Conservation (phyloP, 2,888 invertebrate genomes). For the Pseudococcus longispinus region DNA sequence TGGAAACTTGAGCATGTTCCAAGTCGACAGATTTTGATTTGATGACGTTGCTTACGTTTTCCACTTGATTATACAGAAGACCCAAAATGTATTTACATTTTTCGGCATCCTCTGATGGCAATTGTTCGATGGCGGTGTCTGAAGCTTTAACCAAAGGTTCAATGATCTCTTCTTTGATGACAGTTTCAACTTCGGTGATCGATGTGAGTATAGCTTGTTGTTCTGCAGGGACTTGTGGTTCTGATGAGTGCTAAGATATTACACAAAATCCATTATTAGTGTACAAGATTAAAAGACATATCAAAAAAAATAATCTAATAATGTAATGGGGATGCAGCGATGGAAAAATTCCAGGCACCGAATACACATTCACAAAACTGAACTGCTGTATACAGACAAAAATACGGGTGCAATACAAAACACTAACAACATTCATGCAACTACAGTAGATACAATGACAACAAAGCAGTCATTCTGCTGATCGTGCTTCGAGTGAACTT, state of each 20-base stretch:
- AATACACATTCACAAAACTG: background rate
- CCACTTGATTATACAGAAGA: conserved; percentile 19
- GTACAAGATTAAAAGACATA: too few relatives aligned
- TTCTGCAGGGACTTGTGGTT: conserved; percentile 7
- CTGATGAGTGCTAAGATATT: conserved; percentile 32
- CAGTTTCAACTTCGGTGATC: background rate
- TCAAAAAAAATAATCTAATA: background rate
- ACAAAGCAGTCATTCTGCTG: background rate
- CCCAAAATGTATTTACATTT: conserved; percentile 5
- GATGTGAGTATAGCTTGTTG: conserved; percentile 19
- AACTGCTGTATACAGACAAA: background rate
- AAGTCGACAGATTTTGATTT: background rate
- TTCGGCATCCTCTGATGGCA: background rate
- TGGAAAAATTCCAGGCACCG: background rate
- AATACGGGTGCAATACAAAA: background rate
- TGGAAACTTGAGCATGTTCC: background rate
- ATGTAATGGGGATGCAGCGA: background rate
- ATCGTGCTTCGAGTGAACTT: background rate
- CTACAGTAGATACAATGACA: background rate
- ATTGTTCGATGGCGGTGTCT: background rate
- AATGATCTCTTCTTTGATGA: background rate
- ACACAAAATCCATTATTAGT: background rate
- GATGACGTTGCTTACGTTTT: background rate
- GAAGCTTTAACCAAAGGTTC: background rate
- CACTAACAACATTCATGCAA: background rate